These are phyloP conservation scores for Crypturellus undulatus DNA, from an alignment of 2,113 vertebrate species.

Conservation along the genomic window DNA sequence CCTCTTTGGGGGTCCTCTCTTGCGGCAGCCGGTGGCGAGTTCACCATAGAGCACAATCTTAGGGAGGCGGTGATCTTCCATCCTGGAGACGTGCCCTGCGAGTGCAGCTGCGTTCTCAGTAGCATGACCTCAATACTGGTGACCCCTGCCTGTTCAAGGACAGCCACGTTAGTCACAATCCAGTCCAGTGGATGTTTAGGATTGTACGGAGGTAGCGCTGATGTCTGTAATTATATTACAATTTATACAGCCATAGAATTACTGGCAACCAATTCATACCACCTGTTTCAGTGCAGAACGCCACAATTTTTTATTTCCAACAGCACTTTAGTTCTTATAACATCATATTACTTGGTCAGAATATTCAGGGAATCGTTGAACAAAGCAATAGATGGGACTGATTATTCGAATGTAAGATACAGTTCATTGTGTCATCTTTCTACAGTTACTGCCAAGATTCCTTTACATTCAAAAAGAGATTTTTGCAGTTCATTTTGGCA, in stretches of 20 bases:
- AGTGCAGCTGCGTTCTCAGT: too few species aligned
- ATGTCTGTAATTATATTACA: too few species aligned
- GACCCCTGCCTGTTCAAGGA: too few species aligned
- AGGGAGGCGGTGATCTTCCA: too few species aligned
- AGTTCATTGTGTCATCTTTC: background rate
- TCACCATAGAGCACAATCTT: too few species aligned
- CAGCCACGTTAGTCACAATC: too few species aligned
- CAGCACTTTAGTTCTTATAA: background rate
- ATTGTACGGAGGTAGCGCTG: too few species aligned
- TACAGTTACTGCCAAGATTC: background rate
- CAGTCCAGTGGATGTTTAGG: too few species aligned
- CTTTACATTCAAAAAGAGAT: background rate
- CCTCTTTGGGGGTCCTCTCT: too few species aligned
- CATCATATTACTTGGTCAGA: background rate
- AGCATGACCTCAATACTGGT: too few species aligned
- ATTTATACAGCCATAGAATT: background rate
- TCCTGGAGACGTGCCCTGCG: too few species aligned
- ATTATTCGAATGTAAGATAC: constrained; percentile 16
- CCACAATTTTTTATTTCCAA: background rate
- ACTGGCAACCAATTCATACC: constrained; percentile 50
- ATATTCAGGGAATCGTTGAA: background rate
- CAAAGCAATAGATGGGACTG: background rate
- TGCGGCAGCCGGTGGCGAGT: too few species aligned
- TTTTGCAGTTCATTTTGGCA: background rate
- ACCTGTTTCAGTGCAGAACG: constrained; percentile 17